phyloP scores from a whole-genome alignment of 1,140 invertebrate genomes.

The Tetragnatha versicolor region DNA sequence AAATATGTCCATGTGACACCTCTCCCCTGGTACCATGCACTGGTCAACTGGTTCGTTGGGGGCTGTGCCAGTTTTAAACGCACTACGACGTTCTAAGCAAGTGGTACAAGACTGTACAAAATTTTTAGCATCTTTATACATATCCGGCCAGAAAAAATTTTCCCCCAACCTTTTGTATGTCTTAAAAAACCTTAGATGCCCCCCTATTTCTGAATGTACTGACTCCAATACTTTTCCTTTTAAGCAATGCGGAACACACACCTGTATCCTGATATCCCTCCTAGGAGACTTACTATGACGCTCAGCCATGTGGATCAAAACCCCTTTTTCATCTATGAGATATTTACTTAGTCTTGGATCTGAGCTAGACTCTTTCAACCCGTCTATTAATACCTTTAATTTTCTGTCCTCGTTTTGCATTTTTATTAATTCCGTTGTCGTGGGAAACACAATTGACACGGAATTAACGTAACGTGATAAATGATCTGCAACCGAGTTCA shows the following conservation, averaged over 20 bases:
- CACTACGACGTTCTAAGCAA: neutral
- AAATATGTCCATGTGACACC: neutral
- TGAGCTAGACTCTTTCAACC: neutral
- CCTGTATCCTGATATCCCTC: neutral
- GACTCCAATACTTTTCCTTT: neutral
- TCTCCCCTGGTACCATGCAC: neutral
- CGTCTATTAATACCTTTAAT: neutral
- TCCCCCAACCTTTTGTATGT: neutral
- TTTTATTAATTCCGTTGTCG: neutral
- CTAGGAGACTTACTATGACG: neutral
- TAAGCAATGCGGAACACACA: neutral
- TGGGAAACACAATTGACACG: neutral
- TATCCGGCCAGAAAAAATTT: neutral
- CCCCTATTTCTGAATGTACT: neutral
- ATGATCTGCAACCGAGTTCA: neutral
- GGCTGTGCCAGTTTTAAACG: neutral
- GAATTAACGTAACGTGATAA: neutral
- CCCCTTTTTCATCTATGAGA: neutral
- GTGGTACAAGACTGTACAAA: neutral
- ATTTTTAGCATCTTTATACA: neutral
- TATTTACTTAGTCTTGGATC: neutral
- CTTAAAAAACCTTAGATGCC: neutral
- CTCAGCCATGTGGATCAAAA: neutral
- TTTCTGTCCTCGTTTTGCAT: neutral
- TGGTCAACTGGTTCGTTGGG: neutral